Evolutionary conservation across 2,888 invertebrate genomes (phyloP), one percentile per base, ranked within the genome.

Genomic region (Myathropa florea): DNA sequence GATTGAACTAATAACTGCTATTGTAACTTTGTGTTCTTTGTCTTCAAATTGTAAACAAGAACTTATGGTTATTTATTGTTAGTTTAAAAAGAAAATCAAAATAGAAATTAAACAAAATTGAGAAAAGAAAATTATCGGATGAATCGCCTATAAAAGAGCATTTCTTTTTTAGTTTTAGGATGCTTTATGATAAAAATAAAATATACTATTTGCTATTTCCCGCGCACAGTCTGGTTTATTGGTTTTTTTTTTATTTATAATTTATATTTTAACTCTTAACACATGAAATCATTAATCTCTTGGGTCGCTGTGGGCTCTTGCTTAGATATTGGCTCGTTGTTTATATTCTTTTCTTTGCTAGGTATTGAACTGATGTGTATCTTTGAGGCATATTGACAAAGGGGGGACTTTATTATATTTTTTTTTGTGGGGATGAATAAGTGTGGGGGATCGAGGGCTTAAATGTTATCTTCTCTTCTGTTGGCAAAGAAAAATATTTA

Each of bases 141-240:
- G 36, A 14, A 4, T 46, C n/a, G 6, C n/a, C 6, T n/a, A n/a
- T n/a, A n/a, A n/a, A n/a, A n/a, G n/a, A n/a, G n/a, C n/a, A n/a
- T n/a, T n/a, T n/a, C n/a, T n/a, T 3, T 39, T 55, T 55, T 33
- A 75, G 46, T 26, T 64, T 39, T 39, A 0, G 24, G 12, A 24
- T 26, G 53, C 67, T 46, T 28, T 76, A 28, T 63, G 72, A 9
- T 30, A 67, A 75, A 79, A 63, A 65, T 76, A 61, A 65, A 67
- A 76, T 60, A 55, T 76, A 76, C 65, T 76, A 65, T 68, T 67
- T 64, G 60, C 55, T 77, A 61, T 57, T 76, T 59, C 61, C 55
- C 81, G 80, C 85, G 82, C 77, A 82, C 85, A 77, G 81, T 85
- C 84, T 63, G 57, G 36, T 64, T 68, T 55, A 55, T 55, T 46